Conservation (phyloP, 2,113 vertebrate species). For the Crotalus viridis region DNA sequence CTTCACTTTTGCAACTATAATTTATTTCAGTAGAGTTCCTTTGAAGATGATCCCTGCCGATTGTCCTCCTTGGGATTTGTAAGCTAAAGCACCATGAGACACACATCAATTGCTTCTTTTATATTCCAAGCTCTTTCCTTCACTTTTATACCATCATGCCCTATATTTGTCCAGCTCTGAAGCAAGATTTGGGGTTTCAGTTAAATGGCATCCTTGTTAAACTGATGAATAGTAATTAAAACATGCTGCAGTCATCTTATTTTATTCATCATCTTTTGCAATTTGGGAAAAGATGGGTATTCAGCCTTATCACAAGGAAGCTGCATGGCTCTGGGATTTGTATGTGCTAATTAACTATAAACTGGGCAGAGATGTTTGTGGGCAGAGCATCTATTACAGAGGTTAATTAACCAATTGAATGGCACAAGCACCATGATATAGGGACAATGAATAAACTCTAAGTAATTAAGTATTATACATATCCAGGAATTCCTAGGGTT, state of each 20-base stretch:
- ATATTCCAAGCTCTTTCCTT: not conserved
- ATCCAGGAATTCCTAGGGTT: slow-evolving; percentile 21
- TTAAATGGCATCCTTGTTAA: slow-evolving; percentile 25
- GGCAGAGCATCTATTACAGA: slow-evolving; percentile 46
- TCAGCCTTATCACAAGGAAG: slow-evolving; percentile 39
- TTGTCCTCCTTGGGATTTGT: not conserved
- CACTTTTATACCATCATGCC: not conserved
- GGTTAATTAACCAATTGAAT: slow-evolving; percentile 52
- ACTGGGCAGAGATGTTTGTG: slow-evolving; percentile 32
- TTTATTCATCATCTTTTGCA: slow-evolving; percentile 1
- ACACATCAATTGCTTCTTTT: not conserved
- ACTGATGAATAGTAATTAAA: slow-evolving; percentile 27
- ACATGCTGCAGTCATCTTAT: not conserved
- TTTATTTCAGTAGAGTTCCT: not conserved
- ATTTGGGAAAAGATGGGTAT: not conserved
- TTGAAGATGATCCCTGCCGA: not conserved
- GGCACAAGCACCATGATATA: slow-evolving; percentile 38
- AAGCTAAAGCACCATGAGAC: not conserved
- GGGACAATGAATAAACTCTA: slow-evolving; percentile 26
- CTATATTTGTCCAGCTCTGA: not conserved
- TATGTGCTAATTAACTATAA: slow-evolving; percentile 52
- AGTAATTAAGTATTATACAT: slow-evolving; percentile 41
- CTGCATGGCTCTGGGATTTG: slow-evolving; percentile 27
- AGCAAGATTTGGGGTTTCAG: not conserved
- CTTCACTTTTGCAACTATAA: not conserved